These are phyloP conservation scores for Pristis pectinata DNA, from an alignment of 2,797 vertebrate genomes.

Conservation along the genomic window DNA sequence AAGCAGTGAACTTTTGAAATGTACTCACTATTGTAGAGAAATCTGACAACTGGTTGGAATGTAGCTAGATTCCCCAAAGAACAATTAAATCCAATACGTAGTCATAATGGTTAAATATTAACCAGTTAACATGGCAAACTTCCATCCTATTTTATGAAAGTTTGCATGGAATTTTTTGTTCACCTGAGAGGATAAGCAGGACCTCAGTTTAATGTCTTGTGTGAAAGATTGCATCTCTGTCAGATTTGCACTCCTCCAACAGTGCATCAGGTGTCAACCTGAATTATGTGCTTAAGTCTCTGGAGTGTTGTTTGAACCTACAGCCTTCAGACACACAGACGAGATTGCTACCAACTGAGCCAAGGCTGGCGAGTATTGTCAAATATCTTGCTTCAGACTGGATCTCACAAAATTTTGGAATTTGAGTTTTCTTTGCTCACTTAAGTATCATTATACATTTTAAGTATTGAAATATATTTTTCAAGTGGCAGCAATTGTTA, in stretches of 20 bases:
- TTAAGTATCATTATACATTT: neutral
- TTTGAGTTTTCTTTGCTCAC: neutral
- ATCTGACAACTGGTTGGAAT: neutral
- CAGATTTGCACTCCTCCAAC: too few species aligned
- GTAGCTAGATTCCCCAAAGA: neutral
- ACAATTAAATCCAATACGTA: neutral
- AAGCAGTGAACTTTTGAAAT: neutral
- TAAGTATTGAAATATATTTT: neutral
- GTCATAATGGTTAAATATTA: neutral
- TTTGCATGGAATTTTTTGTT: neutral
- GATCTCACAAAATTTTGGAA: neutral
- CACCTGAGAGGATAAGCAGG: neutral
- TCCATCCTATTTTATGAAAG: neutral
- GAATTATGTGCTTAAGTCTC: neutral
- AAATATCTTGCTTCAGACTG: neutral
- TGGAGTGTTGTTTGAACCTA: too few species aligned
- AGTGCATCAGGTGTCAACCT: neutral
- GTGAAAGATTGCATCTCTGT: neutral
- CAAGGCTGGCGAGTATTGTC: neutral
- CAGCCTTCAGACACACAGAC: neutral
- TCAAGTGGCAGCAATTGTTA: neutral
- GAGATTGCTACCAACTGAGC: neutral
- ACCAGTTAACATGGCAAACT: neutral
- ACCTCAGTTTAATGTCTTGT: neutral
- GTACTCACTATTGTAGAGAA: neutral